Base-by-base conservation (phyloP, 2,888 invertebrate species). In the Acleris holmiana region DNA sequence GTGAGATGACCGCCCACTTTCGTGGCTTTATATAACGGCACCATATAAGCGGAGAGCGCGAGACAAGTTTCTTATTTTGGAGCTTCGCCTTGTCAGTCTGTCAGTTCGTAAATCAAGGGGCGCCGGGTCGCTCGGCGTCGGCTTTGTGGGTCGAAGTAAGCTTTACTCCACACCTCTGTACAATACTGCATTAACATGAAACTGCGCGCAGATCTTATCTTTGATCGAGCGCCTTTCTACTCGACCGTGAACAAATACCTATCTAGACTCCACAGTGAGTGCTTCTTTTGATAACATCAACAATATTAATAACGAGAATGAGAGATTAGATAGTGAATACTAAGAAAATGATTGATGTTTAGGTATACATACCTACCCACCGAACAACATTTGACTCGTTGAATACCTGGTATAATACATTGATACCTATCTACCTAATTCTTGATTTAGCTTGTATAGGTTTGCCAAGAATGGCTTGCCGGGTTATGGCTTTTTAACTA, bases 1-100 rank as follows among this genome's bases (percentile, higher is more conserved):
- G 41, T 44, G 51, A 60, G 56, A 61, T 55, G 56, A 76, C 75
- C 80, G 77, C 79, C 83, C 69, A 81, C 85, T 84, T 84, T 83
- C 79, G 74, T 73, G 77, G 68, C 68, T 77, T 82, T 80, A 83
- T 78, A 78, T 81, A 82, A 82, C 74, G 72, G 76, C 69, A 71
- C 87, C 85, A 70, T 87, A 81, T 80, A 84, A 73, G 85, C 66
- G 70, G 79, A 76, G 80, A 80, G 72, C 79, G 77, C 67, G 35
- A 62, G 68, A 70, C 82, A 66, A 74, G 81, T 81, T 83, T 77
- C 77, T 74, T 73, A 75, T 78, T 79, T 72, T 72, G 68, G 75
- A 65, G 60, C 49, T 57, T 65, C 61, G 61, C 58, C 60, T 61
- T 62, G 66, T 62, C 73, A 69, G 66, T 67, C 63, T 68, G 74